A percentile compares a stretch with the other conserved stretches of the same genome.
Conservation (phyloP, 1,140 invertebrate genomes). For the Hirudo medicinalis region DNA sequence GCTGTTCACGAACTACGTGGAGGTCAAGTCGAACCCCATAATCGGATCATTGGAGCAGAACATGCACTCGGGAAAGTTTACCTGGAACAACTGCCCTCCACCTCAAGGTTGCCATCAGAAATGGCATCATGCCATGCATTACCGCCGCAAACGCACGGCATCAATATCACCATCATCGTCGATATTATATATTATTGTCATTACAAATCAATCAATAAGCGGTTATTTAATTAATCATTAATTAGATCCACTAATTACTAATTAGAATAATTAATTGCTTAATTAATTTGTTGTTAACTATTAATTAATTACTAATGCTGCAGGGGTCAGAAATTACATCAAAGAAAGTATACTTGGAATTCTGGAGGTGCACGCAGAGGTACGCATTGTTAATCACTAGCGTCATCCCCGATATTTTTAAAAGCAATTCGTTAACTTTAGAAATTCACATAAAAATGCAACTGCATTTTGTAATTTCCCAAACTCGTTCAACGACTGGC, state of each 20-base stretch:
- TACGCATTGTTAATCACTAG: slow-evolving; percentile 35
- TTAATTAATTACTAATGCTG: slow-evolving; percentile 27
- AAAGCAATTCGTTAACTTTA: not conserved
- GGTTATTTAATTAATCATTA: too few species aligned
- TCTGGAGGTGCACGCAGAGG: slow-evolving; percentile 81
- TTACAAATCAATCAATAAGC: too few species aligned
- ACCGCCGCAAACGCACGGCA: too few species aligned
- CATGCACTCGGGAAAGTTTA: slow-evolving; percentile 78
- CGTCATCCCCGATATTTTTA: too few species aligned
- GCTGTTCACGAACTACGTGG: slow-evolving; percentile 56
- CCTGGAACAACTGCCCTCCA: slow-evolving; percentile 60
- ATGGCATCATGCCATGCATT: too few species aligned
- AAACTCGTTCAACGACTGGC: not conserved
- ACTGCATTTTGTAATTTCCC: not conserved
- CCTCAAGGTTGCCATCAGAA: slow-evolving; percentile 42
- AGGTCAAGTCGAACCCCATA: slow-evolving; percentile 75
- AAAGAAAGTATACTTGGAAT: slow-evolving; percentile 83
- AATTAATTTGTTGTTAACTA: too few species aligned
- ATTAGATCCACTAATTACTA: too few species aligned
- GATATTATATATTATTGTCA: too few species aligned
- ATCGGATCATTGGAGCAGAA: slow-evolving; percentile 84
- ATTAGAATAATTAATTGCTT: too few species aligned
- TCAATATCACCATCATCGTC: too few species aligned
- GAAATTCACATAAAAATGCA: not conserved
- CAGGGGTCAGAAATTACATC: slow-evolving; percentile 70